A percentile compares a stretch with the other conserved stretches of the same genome.
phyloP scores from a whole-genome alignment of 2,888 invertebrate genomes.

The Tribolium freemani region DNA sequence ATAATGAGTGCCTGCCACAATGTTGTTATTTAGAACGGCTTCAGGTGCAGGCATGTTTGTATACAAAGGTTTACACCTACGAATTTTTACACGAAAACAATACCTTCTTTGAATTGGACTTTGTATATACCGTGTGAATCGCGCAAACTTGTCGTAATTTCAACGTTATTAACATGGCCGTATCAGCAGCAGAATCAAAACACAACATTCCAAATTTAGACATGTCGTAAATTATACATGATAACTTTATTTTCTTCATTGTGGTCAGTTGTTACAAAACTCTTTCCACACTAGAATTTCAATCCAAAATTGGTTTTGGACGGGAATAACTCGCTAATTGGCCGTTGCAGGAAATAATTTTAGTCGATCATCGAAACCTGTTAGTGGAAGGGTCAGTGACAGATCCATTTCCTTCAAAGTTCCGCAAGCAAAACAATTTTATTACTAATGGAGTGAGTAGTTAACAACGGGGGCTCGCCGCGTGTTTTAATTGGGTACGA shows the following conservation, averaged over 20 bases:
- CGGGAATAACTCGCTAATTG: no score
- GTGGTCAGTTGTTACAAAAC: no score
- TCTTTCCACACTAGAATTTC: no score
- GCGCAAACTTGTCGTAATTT: not conserved
- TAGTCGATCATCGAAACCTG: no score
- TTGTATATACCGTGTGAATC: not conserved
- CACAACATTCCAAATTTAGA: conserved; percentile 14
- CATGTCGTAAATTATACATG: conserved; percentile 11
- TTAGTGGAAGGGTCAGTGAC: conserved; percentile 26
- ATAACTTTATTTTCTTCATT: conserved; percentile 18
- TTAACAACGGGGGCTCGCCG: not conserved
- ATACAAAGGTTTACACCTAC: conserved; percentile 8
- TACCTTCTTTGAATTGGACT: not conserved
- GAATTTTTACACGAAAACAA: not conserved
- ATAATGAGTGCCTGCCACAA: conserved; percentile 16
- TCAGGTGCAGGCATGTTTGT: conserved; percentile 5
- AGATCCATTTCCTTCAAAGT: conserved; percentile 31
- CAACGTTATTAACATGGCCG: not conserved
- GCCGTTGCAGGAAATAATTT: no score
- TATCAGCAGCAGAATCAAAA: conserved; percentile 21
- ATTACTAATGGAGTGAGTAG: not conserved
- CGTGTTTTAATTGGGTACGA: conserved; percentile 10
- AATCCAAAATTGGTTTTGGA: no score
- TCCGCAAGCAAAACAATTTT: not conserved
- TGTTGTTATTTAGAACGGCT: conserved; percentile 12